phyloP scores from a whole-genome alignment of 2,797 vertebrate genomes.

The Etheostoma nigrum region DNA sequence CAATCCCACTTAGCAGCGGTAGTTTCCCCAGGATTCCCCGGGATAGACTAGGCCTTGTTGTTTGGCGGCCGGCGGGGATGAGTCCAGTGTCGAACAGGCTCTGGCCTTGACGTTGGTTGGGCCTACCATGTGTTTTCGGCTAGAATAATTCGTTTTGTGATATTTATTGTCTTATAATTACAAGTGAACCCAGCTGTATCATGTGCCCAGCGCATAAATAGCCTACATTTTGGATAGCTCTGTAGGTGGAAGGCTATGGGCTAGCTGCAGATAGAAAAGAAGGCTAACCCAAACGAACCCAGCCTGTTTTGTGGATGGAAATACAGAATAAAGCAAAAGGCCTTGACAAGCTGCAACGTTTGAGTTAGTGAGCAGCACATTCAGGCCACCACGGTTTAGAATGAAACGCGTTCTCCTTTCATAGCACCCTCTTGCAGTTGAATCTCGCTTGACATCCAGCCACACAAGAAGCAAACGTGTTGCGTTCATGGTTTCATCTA shows the following conservation, averaged over 20 bases:
- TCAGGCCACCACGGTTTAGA: constrained; percentile 30
- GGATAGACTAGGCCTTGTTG: constrained; percentile 32
- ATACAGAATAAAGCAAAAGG: not conserved
- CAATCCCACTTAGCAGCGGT: not conserved
- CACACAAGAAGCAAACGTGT: constrained; percentile 40
- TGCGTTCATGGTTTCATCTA: constrained; percentile 52
- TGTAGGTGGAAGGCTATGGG: not conserved
- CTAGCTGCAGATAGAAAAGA: no score
- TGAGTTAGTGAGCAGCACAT: not conserved
- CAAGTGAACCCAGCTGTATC: not conserved
- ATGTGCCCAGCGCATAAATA: not conserved
- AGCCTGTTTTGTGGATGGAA: not conserved
- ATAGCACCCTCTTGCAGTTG: constrained; percentile 57
- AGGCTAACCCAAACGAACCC: no score
- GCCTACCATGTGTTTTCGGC: constrained; percentile 7
- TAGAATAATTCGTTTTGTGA: not conserved
- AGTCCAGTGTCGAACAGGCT: constrained; percentile 13
- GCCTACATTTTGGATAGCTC: not conserved
- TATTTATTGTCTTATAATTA: not conserved
- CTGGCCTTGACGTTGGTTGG: constrained; percentile 39
- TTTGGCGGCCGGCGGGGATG: constrained; percentile 6
- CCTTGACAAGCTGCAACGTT: constrained; percentile 21
- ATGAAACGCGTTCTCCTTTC: constrained; percentile 32
- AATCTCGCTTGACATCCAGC: constrained; percentile 51
- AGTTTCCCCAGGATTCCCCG: not conserved